A percentile compares a stretch with the other conserved stretches of the same genome.
These are phyloP conservation scores for Formica aserva DNA, from an alignment of 2,888 invertebrate species.

Conservation along the genomic window DNA sequence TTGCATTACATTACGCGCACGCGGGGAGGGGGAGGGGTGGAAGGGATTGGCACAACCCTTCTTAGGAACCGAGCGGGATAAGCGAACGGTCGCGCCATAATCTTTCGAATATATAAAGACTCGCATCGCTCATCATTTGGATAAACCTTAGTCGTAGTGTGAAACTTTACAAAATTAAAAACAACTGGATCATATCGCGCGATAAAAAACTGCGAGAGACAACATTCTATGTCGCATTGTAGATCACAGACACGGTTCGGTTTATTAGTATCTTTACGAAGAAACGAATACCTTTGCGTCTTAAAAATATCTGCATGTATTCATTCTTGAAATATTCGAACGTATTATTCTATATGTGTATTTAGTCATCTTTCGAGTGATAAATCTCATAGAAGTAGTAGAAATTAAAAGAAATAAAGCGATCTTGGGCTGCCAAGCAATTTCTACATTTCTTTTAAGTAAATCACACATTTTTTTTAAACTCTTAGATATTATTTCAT, in stretches of 20 bases:
- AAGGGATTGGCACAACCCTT: slow-evolving; percentile 64
- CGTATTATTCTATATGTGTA: neutral
- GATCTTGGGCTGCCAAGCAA: neutral
- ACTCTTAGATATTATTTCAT: neutral
- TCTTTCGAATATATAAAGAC: slow-evolving; percentile 37
- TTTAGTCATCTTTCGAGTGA: neutral
- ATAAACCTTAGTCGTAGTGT: slow-evolving; percentile 58
- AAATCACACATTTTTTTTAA: neutral
- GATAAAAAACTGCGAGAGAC: slow-evolving; percentile 13
- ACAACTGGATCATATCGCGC: slow-evolving; percentile 4
- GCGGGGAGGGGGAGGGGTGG: neutral
- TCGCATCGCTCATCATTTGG: slow-evolving; percentile 63
- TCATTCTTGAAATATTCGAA: slow-evolving; percentile 5
- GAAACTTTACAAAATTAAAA: slow-evolving; percentile 56
- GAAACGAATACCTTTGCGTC: slow-evolving; percentile 26
- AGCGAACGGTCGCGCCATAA: slow-evolving; percentile 64
- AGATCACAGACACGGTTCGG: slow-evolving; percentile 35
- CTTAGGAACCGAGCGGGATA: slow-evolving; percentile 81
- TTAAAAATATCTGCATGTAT: slow-evolving; percentile 27
- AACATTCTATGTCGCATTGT: neutral
- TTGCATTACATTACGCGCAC: slow-evolving; percentile 25
- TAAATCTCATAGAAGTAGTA: neutral
- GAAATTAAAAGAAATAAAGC: neutral
- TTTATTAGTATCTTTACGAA: neutral
- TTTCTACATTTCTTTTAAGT: neutral